Base-by-base conservation (phyloP, 2,888 invertebrate genomes). In the Resseliella maxima region DNA sequence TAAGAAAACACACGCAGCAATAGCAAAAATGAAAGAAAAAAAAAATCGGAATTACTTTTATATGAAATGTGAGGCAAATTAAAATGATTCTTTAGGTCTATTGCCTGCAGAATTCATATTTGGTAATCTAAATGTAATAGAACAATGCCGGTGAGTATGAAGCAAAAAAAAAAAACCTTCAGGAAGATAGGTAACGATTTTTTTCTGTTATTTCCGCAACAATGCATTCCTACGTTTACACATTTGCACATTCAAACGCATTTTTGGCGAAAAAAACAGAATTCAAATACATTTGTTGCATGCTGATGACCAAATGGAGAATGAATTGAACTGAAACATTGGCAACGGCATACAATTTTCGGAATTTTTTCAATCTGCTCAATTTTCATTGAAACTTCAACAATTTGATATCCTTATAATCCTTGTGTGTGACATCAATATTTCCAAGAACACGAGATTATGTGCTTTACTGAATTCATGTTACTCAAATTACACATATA, bases 41-140 rank as follows among this genome's bases (percentile, higher is more conserved):
- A 50, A 50, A 41, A 41, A 50, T 21, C 50, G 21, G 2, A 24
- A 24, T 24, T 24, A 59, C 1, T 24, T n/a, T n/a, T n/a, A n/a
- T 31, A 72, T 31, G 72, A 72, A 72, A 72, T 72, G 72, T 72
- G 72, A 72, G 31, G 31, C 35, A 72, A 72, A 72, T 72, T 72
- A 72, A 72, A 72, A 72, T 59, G 24, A 59, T 59, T 59, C 59
- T 59, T 59, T 59, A 59, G 18, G 24, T 3, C 59, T 18, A 27
- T 72, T 31, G 72, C 31, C 3, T 18, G n/a, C 35, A 35, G 31
- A n/a, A 2, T 72, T 1, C 72, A 72, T 31, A 72, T 72, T 72
- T 72, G 31, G 72, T 35, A 72, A 72, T 72, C 2, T 72, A 72
- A 72, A 15, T 72, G 72, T 18, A 2, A 12, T 35, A 15, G 31